Evolutionary conservation across 1,140 invertebrate genomes (phyloP).

Genomic region (Frieseomelitta varia): DNA sequence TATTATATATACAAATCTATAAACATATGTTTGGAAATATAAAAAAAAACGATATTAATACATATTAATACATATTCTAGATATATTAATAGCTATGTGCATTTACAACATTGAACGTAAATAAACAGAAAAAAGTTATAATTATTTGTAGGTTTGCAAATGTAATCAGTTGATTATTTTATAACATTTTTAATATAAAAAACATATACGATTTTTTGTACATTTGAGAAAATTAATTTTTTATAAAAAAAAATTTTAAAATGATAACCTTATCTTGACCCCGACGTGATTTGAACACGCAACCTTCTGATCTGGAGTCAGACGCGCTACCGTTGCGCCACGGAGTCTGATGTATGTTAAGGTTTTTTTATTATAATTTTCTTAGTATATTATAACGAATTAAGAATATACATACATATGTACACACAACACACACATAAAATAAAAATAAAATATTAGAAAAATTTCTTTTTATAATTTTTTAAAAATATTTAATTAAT

Average conservation of each 20-base stretch:
- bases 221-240: not conserved
- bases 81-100: not conserved
- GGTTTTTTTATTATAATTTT: accelerated
- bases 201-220: not conserved
- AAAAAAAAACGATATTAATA: not conserved
- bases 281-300: constrained; percentile 99
- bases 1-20: not conserved
- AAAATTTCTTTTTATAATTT: too few relatives aligned
- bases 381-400: too few relatives aligned
- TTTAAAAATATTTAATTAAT: too few relatives aligned
- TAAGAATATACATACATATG: accelerated
- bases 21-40: not conserved
- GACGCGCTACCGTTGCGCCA: constrained; percentile 99
- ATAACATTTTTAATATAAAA: not conserved
- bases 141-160: not conserved
- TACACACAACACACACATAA: too few relatives aligned
- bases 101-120: not conserved
- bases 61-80: not conserved
- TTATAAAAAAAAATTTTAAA: not conserved
- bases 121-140: not conserved
- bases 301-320: constrained; percentile 99
- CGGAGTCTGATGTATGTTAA: constrained; percentile 84
- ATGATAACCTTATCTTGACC: constrained; percentile 84
- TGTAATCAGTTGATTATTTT: not conserved
- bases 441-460: too few relatives aligned